phyloP scores from a whole-genome alignment of 2,888 invertebrate genomes.

The Acrobasis repandana region DNA sequence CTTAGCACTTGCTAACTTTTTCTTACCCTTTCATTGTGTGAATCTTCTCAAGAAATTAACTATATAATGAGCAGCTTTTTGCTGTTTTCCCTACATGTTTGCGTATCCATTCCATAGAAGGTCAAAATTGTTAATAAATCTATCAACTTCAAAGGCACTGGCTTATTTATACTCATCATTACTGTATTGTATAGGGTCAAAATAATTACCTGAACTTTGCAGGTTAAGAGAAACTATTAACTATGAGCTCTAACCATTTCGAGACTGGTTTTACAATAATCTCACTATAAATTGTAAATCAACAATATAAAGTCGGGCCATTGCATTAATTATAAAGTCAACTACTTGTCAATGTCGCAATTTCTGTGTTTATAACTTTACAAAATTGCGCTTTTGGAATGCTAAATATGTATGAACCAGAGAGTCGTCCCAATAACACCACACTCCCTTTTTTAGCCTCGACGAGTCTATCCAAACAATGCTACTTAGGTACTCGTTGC shows the following conservation, averaged over 20 bases:
- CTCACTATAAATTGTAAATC: constrained; percentile 8
- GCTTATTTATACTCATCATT: constrained; percentile 4
- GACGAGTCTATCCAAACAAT: constrained; percentile 2
- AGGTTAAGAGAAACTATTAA: constrained; percentile 14
- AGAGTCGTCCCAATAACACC: constrained; percentile 2
- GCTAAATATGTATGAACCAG: not conserved
- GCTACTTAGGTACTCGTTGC: constrained; percentile 12
- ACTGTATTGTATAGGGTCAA: constrained; percentile 1
- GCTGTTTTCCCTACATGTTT: constrained; percentile 16
- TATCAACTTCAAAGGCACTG: not conserved
- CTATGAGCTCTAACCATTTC: constrained; percentile 4
- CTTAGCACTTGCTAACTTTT: constrained; percentile 56
- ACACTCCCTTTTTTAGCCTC: not conserved
- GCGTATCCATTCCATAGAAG: constrained; percentile 6
- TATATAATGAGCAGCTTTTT: constrained; percentile 20
- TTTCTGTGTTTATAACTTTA: not conserved
- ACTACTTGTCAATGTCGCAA: not conserved
- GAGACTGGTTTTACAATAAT: constrained; percentile 7
- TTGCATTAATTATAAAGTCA: not conserved
- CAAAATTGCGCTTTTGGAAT: not conserved
- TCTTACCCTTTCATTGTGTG: constrained; percentile 61
- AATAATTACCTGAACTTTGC: constrained; percentile 15
- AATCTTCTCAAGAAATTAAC: constrained; percentile 68
- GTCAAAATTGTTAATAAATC: not conserved
- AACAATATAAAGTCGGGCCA: not conserved